A percentile compares a stretch with the other conserved stretches of the same genome.
These are phyloP conservation scores for Doryteuthis pealeii DNA, from an alignment of 1,140 invertebrate species.

Conservation along the genomic window DNA sequence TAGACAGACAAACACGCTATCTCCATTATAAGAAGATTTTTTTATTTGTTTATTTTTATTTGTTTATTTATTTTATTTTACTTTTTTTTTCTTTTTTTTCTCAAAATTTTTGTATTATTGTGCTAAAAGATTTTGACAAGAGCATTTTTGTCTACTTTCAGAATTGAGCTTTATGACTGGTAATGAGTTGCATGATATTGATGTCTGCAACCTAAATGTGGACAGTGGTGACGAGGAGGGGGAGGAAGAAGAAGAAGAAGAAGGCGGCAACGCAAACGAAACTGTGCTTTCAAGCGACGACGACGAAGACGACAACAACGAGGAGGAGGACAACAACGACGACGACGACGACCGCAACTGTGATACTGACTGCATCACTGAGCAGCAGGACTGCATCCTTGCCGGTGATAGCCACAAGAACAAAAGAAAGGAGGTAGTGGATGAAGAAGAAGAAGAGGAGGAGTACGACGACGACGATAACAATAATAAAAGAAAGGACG, in stretches of 20 bases:
- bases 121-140: too few species aligned
- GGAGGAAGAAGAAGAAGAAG: not conserved
- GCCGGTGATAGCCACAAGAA: not conserved
- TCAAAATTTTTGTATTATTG: too few species aligned
- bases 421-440: not conserved
- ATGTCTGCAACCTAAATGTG: constrained; percentile 2
- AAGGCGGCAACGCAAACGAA: too few species aligned
- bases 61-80: too few species aligned
- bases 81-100: too few species aligned
- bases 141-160: not conserved
- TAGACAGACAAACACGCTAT: too few species aligned
- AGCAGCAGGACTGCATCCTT: not conserved
- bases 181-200: not conserved
- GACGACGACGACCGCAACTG: not conserved
- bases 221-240: not conserved
- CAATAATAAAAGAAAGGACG: not conserved
- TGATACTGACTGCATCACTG: not conserved
- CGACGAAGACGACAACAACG: not conserved
- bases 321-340: not conserved
- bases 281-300: not conserved
- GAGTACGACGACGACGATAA: not conserved
- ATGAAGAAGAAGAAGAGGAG: not conserved
- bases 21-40: too few species aligned
- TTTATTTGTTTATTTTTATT: too few species aligned
- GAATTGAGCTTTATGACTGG: constrained; percentile 4